These are phyloP conservation scores for Himalopsyche tibetana DNA, from an alignment of 2,888 invertebrate species.

Conservation along the genomic window DNA sequence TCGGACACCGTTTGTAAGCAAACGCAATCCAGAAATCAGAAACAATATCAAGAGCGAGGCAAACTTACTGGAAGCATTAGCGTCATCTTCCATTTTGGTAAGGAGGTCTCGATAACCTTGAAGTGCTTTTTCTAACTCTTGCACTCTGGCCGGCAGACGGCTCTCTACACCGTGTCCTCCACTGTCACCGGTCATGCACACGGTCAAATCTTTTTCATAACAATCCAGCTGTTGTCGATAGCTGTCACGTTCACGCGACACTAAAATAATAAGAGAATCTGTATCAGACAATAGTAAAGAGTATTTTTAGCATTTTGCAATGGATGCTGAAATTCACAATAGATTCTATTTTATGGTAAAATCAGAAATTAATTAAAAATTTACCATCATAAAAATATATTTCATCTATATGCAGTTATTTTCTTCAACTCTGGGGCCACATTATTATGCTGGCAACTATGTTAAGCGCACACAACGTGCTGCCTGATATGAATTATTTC, in stretches of 20 bases:
- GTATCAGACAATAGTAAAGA: too few relatives aligned
- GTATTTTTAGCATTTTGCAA: too few relatives aligned
- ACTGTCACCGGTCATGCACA: slow-evolving; percentile 70
- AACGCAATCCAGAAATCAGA: not conserved
- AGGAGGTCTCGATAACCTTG: slow-evolving; percentile 86
- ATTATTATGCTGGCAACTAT: too few relatives aligned
- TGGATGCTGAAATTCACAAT: too few relatives aligned
- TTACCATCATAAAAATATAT: too few relatives aligned
- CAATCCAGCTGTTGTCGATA: slow-evolving; percentile 87
- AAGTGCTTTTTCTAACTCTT: slow-evolving; percentile 84
- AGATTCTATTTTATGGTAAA: too few relatives aligned
- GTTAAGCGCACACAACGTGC: too few relatives aligned
- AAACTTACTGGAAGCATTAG: slow-evolving; percentile 67
- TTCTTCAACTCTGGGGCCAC: too few relatives aligned
- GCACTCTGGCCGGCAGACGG: slow-evolving; percentile 79
- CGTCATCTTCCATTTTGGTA: slow-evolving; percentile 80
- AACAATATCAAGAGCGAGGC: not conserved
- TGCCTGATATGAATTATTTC: too few relatives aligned
- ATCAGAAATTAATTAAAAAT: too few relatives aligned
- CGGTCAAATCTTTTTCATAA: slow-evolving; percentile 88
- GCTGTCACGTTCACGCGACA: slow-evolving; percentile 86
- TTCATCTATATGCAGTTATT: too few relatives aligned
- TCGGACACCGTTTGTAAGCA: too few relatives aligned
- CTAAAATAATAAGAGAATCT: slow-evolving; percentile 63
- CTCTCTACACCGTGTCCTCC: slow-evolving; percentile 71